A percentile compares a stretch with the other conserved stretches of the same genome.
Evolutionary conservation across 1,140 invertebrate genomes (phyloP).

Genomic region (Drosophila sp.): DNA sequence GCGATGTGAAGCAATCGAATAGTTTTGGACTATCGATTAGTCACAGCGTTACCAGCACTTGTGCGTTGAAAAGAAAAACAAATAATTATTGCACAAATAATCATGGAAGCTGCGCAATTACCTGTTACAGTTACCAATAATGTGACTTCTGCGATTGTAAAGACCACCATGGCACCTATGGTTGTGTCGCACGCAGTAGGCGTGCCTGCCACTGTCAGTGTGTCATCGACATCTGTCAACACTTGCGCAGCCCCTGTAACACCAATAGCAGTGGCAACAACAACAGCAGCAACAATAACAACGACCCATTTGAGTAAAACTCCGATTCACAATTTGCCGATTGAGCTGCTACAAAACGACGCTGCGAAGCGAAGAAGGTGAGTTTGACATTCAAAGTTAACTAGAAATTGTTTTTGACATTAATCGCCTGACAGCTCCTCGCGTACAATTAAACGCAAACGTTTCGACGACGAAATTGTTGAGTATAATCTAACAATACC

Average conservation of each 20-base stretch:
- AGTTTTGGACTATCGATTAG: constrained; percentile 33
- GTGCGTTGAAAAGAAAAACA: constrained; percentile 43
- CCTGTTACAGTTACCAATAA: constrained; percentile 21
- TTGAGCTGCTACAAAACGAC: constrained; percentile 79
- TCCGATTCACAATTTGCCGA: constrained; percentile 71
- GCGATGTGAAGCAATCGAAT: constrained; percentile 14
- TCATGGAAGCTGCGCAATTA: constrained; percentile 40
- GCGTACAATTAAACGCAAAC: constrained; percentile 96
- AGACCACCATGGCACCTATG: constrained; percentile 14
- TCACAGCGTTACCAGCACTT: constrained; percentile 28
- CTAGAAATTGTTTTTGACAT: constrained; percentile 8
- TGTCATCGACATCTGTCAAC: constrained; percentile 51
- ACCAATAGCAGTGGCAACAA: constrained; percentile 32
- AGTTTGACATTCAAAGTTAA: constrained; percentile 26
- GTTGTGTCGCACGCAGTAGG: constrained; percentile 15
- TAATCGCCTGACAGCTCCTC: constrained; percentile 89
- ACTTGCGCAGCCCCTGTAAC: constrained; percentile 41
- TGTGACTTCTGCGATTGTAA: constrained; percentile 22
- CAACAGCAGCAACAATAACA: constrained; percentile 8
- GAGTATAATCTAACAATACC: constrained; percentile 92
- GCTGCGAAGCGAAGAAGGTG: constrained; percentile 79
- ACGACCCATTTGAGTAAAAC: constrained; percentile 40
- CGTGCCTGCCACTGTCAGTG: constrained; percentile 47
- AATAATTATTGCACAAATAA: constrained; percentile 24
- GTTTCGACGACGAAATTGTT: constrained; percentile 98